Evolutionary conservation across 2,888 invertebrate genomes (phyloP).

Genomic region (Rhogogaster chlorosoma): DNA sequence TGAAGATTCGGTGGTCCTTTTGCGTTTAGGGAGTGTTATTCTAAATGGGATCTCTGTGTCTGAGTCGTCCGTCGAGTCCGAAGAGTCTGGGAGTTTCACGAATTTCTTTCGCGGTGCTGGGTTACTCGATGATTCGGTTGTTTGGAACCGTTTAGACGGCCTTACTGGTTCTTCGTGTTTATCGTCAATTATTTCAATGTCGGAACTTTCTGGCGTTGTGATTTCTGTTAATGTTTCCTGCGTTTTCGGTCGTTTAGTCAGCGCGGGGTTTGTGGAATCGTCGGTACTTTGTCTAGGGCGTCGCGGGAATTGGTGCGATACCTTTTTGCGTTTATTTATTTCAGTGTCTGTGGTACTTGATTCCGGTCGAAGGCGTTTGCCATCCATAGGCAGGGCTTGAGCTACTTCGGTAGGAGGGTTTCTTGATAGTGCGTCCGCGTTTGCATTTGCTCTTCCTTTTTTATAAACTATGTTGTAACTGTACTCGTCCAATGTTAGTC

Average conservation of each 20-base stretch:
- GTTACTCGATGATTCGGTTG: too few relatives aligned
- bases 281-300: not conserved
- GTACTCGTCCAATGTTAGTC: constrained; percentile 65
- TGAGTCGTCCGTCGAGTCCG: not conserved
- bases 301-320: constrained; percentile 11
- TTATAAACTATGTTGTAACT: constrained; percentile 63
- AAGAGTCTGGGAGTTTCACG: not conserved
- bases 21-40: not conserved
- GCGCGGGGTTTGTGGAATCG: not conserved
- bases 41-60: not conserved
- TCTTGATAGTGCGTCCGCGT: constrained; percentile 20
- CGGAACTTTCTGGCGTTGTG: not conserved
- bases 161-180: not conserved
- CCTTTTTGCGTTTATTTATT: constrained; percentile 29
- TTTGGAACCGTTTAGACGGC: too few relatives aligned
- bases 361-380: not conserved
- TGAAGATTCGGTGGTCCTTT: not conserved
- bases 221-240: too few relatives aligned
- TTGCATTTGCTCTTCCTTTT: not conserved
- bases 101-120: not conserved
- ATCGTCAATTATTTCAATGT: too few relatives aligned
- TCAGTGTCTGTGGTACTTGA: constrained; percentile 2
- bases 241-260: not conserved
- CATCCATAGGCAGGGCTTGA: constrained; percentile 44
- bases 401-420: constrained; percentile 13